Conservation (phyloP, 1,140 invertebrate genomes). For the Magallana angulata region DNA sequence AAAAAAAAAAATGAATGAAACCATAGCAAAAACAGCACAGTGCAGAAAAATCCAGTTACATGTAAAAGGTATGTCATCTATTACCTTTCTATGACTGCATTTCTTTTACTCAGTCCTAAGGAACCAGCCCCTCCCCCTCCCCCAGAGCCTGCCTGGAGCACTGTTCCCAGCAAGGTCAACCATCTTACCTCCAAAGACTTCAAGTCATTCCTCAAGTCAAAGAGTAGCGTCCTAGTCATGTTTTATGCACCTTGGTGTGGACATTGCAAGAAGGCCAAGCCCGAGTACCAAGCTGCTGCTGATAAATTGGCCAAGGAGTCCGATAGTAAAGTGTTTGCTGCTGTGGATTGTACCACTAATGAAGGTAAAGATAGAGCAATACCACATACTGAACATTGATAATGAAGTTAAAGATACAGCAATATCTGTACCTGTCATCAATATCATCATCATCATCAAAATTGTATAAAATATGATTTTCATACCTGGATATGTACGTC, state of each 20-base stretch:
- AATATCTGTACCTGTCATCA: too few species aligned
- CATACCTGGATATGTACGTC: too few species aligned
- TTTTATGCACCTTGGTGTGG: slow-evolving; percentile 86
- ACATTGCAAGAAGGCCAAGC: slow-evolving; percentile 92
- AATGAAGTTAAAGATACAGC: too few species aligned
- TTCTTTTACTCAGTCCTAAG: slow-evolving; percentile 73
- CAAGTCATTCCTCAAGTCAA: slow-evolving; percentile 75
- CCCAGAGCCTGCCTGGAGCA: slow-evolving; percentile 78
- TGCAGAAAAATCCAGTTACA: too few species aligned
- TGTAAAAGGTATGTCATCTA: too few species aligned
- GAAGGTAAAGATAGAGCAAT: slow-evolving; percentile 71
- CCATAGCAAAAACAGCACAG: too few species aligned
- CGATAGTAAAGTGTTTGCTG: slow-evolving; percentile 83
- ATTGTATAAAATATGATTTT: too few species aligned
- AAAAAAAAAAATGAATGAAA: too few species aligned
- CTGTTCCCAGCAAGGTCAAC: slow-evolving; percentile 79
- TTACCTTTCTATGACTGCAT: too few species aligned
- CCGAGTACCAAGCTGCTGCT: slow-evolving; percentile 88
- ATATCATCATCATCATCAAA: too few species aligned
- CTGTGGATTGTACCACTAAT: slow-evolving; percentile 88
- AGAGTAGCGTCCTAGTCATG: slow-evolving; percentile 72
- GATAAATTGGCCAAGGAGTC: slow-evolving; percentile 83
- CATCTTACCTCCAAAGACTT: slow-evolving; percentile 82
- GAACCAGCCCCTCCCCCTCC: slow-evolving; percentile 75
- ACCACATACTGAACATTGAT: too few species aligned